Percentiles rank a stretch among this genome's conserved stretches.
Evolutionary conservation across 1,140 invertebrate genomes (phyloP).

Genomic region (Trachymyrmex septentrionalis): DNA sequence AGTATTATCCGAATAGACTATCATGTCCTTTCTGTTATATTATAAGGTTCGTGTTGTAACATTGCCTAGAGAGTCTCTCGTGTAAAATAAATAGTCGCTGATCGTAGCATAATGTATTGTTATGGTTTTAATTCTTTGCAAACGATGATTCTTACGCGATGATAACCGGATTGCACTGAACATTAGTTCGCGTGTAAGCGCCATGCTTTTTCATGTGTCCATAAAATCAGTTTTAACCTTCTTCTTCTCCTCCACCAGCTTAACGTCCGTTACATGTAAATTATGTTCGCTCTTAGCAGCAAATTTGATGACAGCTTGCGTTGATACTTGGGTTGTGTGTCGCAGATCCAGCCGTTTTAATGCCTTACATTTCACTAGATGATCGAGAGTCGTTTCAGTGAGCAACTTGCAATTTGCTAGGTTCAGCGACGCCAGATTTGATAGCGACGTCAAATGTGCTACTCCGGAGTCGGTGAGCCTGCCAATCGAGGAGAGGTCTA

Average conservation of each 20-base stretch:
- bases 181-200: slow-evolving; percentile 18
- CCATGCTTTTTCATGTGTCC: slow-evolving; percentile 70
- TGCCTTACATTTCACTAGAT: slow-evolving; percentile 90
- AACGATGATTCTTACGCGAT: not conserved
- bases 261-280: slow-evolving; percentile 91
- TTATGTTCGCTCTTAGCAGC: slow-evolving; percentile 92
- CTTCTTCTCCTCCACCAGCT: slow-evolving; percentile 89
- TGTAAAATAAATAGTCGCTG: slow-evolving; percentile 69
- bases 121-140: slow-evolving; percentile 8
- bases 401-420: slow-evolving; percentile 93
- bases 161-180: slow-evolving; percentile 67
- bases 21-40: slow-evolving; percentile 64
- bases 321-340: slow-evolving; percentile 92
- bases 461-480: slow-evolving; percentile 96
- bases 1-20: slow-evolving; percentile 61
- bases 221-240: slow-evolving; percentile 70
- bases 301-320: slow-evolving; percentile 93
- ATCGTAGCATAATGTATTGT: slow-evolving; percentile 34
- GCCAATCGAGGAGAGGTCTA: slow-evolving; percentile 95
- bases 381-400: slow-evolving; percentile 93
- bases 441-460: slow-evolving; percentile 91
- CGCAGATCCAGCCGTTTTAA: slow-evolving; percentile 91
- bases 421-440: slow-evolving; percentile 89
- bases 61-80: slow-evolving; percentile 31
- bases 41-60: slow-evolving; percentile 46